Percentiles rank a stretch among this genome's conserved stretches.
phyloP scores from a whole-genome alignment of 2,113 vertebrate species.

The Grammomys dolichurus region DNA sequence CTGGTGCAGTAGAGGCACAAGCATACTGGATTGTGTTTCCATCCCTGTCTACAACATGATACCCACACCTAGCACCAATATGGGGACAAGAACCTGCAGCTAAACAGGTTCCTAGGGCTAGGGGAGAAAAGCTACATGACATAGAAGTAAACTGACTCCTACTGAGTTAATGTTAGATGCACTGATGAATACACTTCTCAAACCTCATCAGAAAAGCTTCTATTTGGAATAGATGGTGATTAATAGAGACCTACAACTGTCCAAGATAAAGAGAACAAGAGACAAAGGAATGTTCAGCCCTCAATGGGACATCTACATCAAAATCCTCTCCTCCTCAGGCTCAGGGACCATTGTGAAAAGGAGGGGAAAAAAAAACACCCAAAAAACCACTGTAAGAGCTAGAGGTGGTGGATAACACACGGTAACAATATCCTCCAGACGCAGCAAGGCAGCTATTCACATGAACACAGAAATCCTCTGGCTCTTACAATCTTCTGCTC shows the following conservation, averaged over 20 bases:
- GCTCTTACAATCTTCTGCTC: not conserved
- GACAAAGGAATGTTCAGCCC: not conserved
- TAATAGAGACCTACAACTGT: not conserved
- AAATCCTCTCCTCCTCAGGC: not conserved
- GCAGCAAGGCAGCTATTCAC: not conserved
- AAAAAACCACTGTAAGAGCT: not conserved
- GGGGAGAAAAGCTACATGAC: not conserved
- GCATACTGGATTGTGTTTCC: not conserved
- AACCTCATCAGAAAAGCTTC: not conserved
- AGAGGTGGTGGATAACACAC: not conserved
- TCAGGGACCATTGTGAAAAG: not conserved
- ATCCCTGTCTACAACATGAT: not conserved
- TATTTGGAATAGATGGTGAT: not conserved
- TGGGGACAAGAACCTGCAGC: not conserved
- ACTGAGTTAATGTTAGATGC: not conserved
- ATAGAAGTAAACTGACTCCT: not conserved
- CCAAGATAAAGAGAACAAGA: not conserved
- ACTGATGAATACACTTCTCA: not conserved
- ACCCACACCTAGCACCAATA: not conserved
- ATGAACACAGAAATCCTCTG: not conserved
- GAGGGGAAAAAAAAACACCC: not conserved
- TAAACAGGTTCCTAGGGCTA: not conserved
- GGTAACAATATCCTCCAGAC: not conserved
- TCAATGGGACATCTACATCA: not conserved
- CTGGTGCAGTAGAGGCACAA: not conserved